phyloP scores from a whole-genome alignment of 2,888 invertebrate genomes.

The Caenorhabditis plicata region DNA sequence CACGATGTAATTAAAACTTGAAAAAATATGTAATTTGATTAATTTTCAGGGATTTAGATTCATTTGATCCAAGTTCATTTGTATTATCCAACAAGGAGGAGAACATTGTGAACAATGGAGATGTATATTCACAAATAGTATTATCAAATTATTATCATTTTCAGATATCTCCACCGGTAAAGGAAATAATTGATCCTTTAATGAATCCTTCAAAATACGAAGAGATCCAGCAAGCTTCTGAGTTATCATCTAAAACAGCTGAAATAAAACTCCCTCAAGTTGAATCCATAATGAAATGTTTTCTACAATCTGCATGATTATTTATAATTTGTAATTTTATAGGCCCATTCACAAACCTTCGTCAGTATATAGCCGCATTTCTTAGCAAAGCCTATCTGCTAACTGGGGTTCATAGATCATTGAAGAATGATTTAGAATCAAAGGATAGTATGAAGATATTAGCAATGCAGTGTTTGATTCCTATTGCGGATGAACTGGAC shows the following conservation, averaged over 20 bases:
- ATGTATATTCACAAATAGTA: no score
- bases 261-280: conserved; percentile 5
- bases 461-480: conserved; percentile 7
- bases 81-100: no score
- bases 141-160: no score
- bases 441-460: conserved; percentile 31
- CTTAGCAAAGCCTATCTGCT: conserved; percentile 16
- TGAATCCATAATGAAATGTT: neutral
- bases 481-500: neutral
- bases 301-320: neutral
- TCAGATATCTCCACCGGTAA: no score
- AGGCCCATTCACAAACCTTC: neutral
- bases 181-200: conserved; percentile 20
- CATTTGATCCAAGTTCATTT: no score
- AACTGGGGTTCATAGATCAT: conserved; percentile 11
- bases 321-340: no score
- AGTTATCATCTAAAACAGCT: conserved; percentile 5
- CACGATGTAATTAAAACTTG: neutral
- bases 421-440: conserved; percentile 20
- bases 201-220: conserved; percentile 17
- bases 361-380: conserved; percentile 12
- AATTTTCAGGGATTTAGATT: no score
- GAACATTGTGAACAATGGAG: no score
- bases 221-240: conserved; percentile 13
- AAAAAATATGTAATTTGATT: no score